Conservation (phyloP, 2,888 invertebrate species). For the Lissonota sp. region DNA sequence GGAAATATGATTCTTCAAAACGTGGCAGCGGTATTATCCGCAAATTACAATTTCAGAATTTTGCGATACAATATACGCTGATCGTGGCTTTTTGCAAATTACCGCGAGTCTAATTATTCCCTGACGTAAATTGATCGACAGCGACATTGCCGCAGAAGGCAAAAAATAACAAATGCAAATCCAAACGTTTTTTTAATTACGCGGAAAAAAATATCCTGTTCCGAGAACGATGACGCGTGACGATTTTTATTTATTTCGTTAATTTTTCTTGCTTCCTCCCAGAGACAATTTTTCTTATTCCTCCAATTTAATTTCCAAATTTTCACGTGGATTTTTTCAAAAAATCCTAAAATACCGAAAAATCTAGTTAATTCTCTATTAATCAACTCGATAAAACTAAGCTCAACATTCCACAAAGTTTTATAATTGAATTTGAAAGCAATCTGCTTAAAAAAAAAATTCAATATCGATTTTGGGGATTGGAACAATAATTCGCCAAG, state of each 20-base stretch:
- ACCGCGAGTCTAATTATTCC: constrained; percentile 22
- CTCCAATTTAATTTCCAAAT: too few relatives aligned
- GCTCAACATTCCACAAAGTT: too few relatives aligned
- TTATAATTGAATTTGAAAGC: too few relatives aligned
- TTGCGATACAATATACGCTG: background rate
- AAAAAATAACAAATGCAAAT: constrained; percentile 31
- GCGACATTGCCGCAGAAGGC: background rate
- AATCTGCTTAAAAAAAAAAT: too few relatives aligned
- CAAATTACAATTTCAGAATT: constrained; percentile 8
- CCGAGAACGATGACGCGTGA: too few relatives aligned
- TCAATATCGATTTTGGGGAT: too few relatives aligned
- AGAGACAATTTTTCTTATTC: too few relatives aligned
- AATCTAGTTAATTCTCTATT: background rate
- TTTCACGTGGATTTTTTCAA: background rate
- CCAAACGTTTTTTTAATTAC: background rate
- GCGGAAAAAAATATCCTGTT: constrained; percentile 6
- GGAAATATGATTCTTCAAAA: constrained; percentile 27
- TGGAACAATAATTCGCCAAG: background rate
- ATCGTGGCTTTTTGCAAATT: constrained; percentile 4
- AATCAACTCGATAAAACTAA: too few relatives aligned
- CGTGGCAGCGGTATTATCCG: background rate
- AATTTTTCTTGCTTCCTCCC: too few relatives aligned
- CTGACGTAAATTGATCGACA: constrained; percentile 26
- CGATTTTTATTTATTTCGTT: too few relatives aligned
- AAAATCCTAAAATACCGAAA: background rate